These are phyloP conservation scores for Esox lucius DNA, from an alignment of 2,797 vertebrate species.

Conservation along the genomic window DNA sequence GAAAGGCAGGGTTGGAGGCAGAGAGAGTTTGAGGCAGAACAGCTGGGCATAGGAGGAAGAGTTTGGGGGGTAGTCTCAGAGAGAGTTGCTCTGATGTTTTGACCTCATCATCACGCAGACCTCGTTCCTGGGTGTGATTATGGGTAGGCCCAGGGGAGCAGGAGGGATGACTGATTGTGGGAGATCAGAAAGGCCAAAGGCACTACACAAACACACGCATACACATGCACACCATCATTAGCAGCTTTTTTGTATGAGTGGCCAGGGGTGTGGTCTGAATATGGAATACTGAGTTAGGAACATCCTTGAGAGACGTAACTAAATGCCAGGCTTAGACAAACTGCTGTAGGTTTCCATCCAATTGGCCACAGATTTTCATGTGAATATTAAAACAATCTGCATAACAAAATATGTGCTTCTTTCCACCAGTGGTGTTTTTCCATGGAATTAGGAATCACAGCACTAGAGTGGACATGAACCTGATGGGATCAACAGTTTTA, in stretches of 20 bases:
- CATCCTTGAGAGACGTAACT: background rate
- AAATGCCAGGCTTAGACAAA: background rate
- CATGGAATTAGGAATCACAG: too few species aligned
- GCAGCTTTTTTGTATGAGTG: background rate
- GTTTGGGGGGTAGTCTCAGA: background rate
- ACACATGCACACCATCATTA: background rate
- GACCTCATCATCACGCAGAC: slow-evolving; percentile 36
- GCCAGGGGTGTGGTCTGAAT: slow-evolving; percentile 6
- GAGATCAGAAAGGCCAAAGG: slow-evolving; percentile 23
- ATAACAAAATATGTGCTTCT: too few species aligned
- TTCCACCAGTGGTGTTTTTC: too few species aligned
- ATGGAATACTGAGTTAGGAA: background rate
- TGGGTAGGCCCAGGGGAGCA: slow-evolving; percentile 30
- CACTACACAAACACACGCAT: background rate
- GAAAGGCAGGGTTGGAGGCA: slow-evolving; percentile 8
- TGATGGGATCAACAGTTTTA: too few species aligned
- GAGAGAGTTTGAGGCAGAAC: background rate
- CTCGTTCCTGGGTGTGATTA: slow-evolving; percentile 35
- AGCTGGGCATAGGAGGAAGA: background rate
- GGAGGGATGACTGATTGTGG: slow-evolving; percentile 36
- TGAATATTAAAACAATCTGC: too few species aligned
- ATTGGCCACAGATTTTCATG: too few species aligned
- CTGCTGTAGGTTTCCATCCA: too few species aligned
- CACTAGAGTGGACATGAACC: too few species aligned
- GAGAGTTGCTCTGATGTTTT: slow-evolving; percentile 21